phyloP scores from a whole-genome alignment of 2,797 vertebrate genomes.

The Pseudomugil tenellus region DNA sequence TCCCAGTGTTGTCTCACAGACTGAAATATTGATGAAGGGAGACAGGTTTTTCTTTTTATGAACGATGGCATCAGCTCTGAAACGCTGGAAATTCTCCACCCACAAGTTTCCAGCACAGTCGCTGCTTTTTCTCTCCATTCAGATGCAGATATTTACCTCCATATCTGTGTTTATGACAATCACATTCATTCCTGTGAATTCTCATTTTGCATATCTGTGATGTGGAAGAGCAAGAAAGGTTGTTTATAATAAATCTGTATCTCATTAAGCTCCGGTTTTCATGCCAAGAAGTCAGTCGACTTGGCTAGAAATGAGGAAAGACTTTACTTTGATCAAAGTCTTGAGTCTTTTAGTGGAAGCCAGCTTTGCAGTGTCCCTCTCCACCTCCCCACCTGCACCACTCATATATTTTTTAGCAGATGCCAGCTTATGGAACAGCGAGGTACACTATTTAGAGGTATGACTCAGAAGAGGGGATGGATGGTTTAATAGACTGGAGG shows the following conservation, averaged over 20 bases:
- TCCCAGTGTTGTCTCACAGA: constrained; percentile 35
- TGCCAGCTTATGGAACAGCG: constrained; percentile 53
- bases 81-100: no score
- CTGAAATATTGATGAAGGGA: constrained; percentile 61
- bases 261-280: background rate
- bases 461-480: constrained; percentile 58
- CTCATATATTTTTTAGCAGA: constrained; percentile 69
- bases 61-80: constrained; percentile 11
- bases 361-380: constrained; percentile 25
- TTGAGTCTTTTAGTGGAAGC: constrained; percentile 18
- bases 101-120: no score
- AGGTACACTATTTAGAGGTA: constrained; percentile 54
- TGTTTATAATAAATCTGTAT: no score
- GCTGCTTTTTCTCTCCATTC: no score
- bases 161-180: no score
- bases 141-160: no score
- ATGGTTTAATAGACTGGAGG: constrained; percentile 45
- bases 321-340: constrained; percentile 45
- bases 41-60: constrained; percentile 7
- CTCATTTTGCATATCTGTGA: background rate
- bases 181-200: no score
- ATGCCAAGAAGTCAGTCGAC: constrained; percentile 20
- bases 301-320: constrained; percentile 4
- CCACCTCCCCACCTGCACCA: constrained; percentile 43
- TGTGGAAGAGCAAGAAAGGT: background rate